phyloP scores from a whole-genome alignment of 2,113 vertebrate species.

The Pachycephala philippinensis region DNA sequence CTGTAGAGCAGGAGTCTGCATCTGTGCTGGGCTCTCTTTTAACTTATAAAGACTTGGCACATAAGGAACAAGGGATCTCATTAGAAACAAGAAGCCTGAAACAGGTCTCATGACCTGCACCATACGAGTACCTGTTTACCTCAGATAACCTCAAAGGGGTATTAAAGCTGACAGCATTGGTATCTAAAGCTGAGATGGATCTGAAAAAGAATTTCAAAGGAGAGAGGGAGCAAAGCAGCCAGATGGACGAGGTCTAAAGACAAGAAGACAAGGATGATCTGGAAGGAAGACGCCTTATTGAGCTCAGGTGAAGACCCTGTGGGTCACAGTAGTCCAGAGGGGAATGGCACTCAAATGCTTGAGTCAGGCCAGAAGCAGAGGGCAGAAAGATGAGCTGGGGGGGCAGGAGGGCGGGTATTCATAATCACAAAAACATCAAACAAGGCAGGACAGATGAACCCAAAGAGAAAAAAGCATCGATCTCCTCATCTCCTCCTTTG shows the following conservation, averaged over 20 bases:
- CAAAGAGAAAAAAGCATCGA: background rate
- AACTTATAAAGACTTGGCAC: background rate
- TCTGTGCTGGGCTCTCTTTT: background rate
- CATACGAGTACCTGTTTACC: background rate
- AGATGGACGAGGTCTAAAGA: background rate
- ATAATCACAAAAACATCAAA: background rate
- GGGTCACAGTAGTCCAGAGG: background rate
- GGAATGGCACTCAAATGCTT: background rate
- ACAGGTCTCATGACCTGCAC: background rate
- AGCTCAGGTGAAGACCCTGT: background rate
- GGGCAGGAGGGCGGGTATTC: background rate
- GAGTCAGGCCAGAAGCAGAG: background rate
- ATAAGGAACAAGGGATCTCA: background rate
- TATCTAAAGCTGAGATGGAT: background rate
- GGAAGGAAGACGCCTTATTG: background rate
- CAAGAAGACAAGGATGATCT: background rate
- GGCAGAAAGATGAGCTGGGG: background rate
- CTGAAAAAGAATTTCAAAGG: background rate
- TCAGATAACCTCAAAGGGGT: background rate
- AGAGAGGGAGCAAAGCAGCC: background rate
- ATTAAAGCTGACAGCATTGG: background rate
- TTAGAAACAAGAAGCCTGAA: background rate
- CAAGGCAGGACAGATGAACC: background rate
- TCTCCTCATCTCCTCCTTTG: background rate
- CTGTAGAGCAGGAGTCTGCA: background rate